Evolutionary conservation across 2,113 vertebrate genomes (phyloP), one percentile per base, ranked within the genome.

Genomic region (Pluvianellus socialis): DNA sequence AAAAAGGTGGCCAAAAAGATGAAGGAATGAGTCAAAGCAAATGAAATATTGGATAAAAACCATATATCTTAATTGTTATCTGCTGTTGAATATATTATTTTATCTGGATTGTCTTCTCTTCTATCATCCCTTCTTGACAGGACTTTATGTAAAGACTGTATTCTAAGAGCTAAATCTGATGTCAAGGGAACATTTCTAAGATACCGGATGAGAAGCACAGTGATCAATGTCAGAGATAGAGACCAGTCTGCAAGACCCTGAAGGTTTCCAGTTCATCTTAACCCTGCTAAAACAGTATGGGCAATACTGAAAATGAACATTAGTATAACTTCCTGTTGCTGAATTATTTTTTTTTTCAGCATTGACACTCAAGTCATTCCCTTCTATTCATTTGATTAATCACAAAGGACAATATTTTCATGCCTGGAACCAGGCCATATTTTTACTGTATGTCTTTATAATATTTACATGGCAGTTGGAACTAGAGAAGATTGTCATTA

Each of bases 361-460:
- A 28, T 30, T 75, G 40, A 20, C 7, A 56, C 49, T 56, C 28
- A 23, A 80, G 24, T 56, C 5, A 65, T 93, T 71, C 11, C 9
- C 12, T 70, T 80, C 21, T 90, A 53, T 88, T 96, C 68, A 80
- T 86, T 83, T 86, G 79, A 86, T 90, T 95, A 91, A 96, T 67
- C 38, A 92, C 23, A 84, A 88, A 90, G 38, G 40, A 81, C 74
- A 96, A 92, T 86, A 89, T 95, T 96, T 92, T 95, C 68, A 55
- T 92, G 23, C 53, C 49, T 90, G 92, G 72, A 96, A 89, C 8
- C 7, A 79, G 56, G 65, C 23, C 73, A 55, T 71, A 80, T 74
- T 91, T 96, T 81, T 72, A 79, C 61, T 81, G 27, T 65, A 90
- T 79, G 32, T 74, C 94, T 94, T 92, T 93, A 92, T 86, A 79